Evolutionary conservation across 2,888 invertebrate species (phyloP), one percentile per base, ranked within the genome.

Genomic region (Boloria selene): DNA sequence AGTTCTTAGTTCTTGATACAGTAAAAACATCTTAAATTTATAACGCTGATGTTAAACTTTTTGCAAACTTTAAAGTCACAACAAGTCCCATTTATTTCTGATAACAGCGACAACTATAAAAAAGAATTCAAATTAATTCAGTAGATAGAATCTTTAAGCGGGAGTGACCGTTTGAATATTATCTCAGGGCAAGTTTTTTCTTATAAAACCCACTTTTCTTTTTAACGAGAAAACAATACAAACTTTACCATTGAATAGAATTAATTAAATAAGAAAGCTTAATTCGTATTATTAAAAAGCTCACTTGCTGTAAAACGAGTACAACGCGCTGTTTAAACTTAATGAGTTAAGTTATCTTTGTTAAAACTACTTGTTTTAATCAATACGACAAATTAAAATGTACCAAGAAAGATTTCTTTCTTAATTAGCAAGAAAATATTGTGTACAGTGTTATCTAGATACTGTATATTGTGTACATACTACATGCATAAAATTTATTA

Each of bases 171-270:
- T 68, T 73, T 72, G 74, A 81, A 79, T 79, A 81, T 84, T 85
- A 87, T 85, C 85, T 85, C 64, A 44, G 53, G 44, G n/a, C 53
- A 67, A 69, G 67, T 61, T 70, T 72, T 66, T 50, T 63, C 58
- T 59, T 65, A 42, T 76, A 80, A 77, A 80, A 79, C 79, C 18
- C 22, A 31, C 75, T 77, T 77, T 82, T 76, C 75, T 54, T 73
- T 76, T 79, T 72, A 74, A 16, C 13, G 78, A 77, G 85, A 86
- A 85, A 87, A 83, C 85, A 86, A 86, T 86, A 85, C 79, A 85
- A 90, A 88, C 83, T 87, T 86, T 81, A 79, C 79, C 81, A 83
- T 85, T 86, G 86, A 89, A 88, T 88, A 85, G 85, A 86, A 88
- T 84, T 84, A 86, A 86, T 80, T 78, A 82, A 88, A 86, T 86